A percentile compares a stretch with the other conserved stretches of the same genome.
phyloP scores from a whole-genome alignment of 2,888 invertebrate species.

The Eupithecia exiguata region DNA sequence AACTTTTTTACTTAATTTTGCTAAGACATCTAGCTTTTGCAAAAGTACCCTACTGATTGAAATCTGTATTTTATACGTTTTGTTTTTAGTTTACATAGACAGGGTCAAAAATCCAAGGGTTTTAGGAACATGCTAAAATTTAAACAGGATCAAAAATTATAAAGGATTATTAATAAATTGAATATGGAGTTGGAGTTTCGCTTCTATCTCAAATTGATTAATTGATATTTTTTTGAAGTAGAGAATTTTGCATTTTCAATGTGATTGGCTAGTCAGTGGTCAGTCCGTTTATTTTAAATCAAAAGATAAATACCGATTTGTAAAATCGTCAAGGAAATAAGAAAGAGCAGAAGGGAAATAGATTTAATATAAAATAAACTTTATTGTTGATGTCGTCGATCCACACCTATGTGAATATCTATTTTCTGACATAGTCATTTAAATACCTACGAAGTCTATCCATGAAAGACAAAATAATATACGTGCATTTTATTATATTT shows the following conservation, averaged over 20 bases:
- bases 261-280: neutral
- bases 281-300: too few species aligned
- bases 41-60: neutral
- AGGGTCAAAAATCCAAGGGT: neutral
- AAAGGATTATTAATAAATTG: neutral
- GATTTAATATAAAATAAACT: neutral
- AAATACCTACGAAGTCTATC: neutral
- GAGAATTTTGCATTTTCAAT: neutral
- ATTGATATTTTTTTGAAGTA: neutral
- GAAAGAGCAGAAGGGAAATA: neutral
- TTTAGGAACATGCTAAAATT: neutral
- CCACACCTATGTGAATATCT: neutral
- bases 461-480: slow-evolving; percentile 60
- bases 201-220: neutral
- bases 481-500: slow-evolving; percentile 67
- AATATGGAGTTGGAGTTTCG: neutral
- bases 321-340: neutral
- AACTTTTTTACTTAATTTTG: neutral
- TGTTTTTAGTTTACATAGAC: neutral
- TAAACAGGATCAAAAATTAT: neutral
- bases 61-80: neutral
- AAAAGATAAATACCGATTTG: neutral
- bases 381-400: neutral
- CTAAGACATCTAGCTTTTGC: neutral
- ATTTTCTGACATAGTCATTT: neutral